A percentile compares a stretch with the other conserved stretches of the same genome.
phyloP scores from a whole-genome alignment of 2,797 vertebrate species.

The Microctenopoma stevenorrisi region DNA sequence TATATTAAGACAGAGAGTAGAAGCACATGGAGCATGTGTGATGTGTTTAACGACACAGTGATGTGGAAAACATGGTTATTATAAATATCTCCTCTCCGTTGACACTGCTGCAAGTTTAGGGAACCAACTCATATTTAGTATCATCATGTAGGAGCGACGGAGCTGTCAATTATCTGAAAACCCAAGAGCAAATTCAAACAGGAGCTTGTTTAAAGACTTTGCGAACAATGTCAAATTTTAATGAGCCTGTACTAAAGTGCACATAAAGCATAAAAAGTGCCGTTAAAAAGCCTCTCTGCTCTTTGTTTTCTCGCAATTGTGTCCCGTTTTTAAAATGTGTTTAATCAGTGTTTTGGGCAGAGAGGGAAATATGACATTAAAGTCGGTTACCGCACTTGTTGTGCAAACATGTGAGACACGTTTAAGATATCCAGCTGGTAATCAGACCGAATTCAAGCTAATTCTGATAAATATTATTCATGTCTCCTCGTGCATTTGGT shows the following conservation, averaged over 20 bases:
- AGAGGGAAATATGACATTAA: not conserved
- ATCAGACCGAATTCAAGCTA: not conserved
- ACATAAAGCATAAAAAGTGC: not conserved
- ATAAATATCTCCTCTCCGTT: not conserved
- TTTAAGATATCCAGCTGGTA: conserved; percentile 2
- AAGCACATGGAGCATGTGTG: not conserved
- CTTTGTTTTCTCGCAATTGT: conserved; percentile 5
- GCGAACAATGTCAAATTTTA: conserved; percentile 21
- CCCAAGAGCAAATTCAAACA: conserved; percentile 11
- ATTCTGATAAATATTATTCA: not conserved
- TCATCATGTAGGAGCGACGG: not conserved
- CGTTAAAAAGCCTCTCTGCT: not conserved
- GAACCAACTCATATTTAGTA: not conserved
- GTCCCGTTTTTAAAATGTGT: conserved; percentile 2
- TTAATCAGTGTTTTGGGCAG: conserved; percentile 7
- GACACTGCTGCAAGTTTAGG: not conserved
- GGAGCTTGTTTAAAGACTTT: conserved; percentile 15
- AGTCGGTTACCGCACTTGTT: not conserved
- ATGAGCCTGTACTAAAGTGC: conserved; percentile 14
- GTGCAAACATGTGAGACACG: conserved; percentile 1
- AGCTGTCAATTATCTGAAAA: conserved; percentile 9
- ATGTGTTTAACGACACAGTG: not conserved
- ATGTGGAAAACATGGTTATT: not conserved
- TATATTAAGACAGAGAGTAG: no score
- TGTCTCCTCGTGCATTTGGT: not conserved